These are phyloP conservation scores for Cherax quadricarinatus DNA, from an alignment of 1,140 invertebrate genomes.

Conservation along the genomic window DNA sequence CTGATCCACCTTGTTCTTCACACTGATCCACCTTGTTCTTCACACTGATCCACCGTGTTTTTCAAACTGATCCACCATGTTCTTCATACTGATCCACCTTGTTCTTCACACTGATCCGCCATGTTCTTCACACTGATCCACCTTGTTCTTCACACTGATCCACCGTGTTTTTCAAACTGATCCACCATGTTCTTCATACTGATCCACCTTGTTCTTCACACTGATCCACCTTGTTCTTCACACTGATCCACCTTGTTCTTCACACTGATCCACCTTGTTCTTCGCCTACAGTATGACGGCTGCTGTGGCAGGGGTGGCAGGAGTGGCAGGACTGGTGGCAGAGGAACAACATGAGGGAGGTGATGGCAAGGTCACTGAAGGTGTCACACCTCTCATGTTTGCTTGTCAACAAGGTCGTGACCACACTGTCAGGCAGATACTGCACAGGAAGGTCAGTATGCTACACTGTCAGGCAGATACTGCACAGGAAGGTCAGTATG, in stretches of 20 bases:
- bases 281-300: constrained; percentile 45
- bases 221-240: neutral
- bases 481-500: no score
- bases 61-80: neutral
- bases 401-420: constrained; percentile 87
- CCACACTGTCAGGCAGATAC: constrained; percentile 76
- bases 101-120: neutral
- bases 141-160: neutral
- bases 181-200: neutral
- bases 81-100: neutral
- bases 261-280: neutral
- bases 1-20: no score
- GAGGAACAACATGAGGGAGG: neutral
- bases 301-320: constrained; percentile 45
- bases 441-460: constrained; percentile 76
- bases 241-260: neutral
- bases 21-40: neutral
- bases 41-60: neutral
- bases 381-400: constrained; percentile 90
- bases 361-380: constrained; percentile 63
- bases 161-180: neutral
- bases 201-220: neutral
- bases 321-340: constrained; percentile 15
- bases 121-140: neutral
- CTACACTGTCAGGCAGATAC: no score